Base-by-base conservation (phyloP, 2,797 vertebrate genomes). In the Varecia variegata region DNA sequence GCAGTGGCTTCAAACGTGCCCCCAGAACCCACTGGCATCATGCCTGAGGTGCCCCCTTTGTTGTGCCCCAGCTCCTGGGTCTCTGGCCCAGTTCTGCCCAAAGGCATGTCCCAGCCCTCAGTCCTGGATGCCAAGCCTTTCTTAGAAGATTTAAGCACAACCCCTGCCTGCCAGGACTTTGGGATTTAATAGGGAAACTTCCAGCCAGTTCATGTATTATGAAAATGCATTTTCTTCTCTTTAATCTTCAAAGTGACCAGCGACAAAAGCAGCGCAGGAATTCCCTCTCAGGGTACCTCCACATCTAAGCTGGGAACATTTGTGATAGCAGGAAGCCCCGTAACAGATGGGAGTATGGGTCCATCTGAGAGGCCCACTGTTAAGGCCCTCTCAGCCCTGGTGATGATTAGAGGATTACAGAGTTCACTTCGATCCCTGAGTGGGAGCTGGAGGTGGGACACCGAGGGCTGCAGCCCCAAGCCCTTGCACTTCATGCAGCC, bases 231-330 rank as follows among this genome's bases (percentile, higher is more conserved):
- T 95, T 85, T 62, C 43, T 40, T 45, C 23, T 54, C 71, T 96
- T 88, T 77, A 65, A 88, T 97, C 58, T 93, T 94, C 85, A 62
- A 89, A 93, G 83, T 95, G 71, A 85, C 94, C 86, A 90, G 32
- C 0, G 3, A 65, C 58, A 87, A 92, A 88, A 71, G 74, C 47
- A 86, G 38, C 3, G 2, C 45, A 73, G 74, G 52, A 94, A 79
- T 67, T 81, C 80, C 62, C n/a, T 85, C 27, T 91, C 35, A 43
- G 81, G 25, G 15, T 7, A n/a, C 50, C 77, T 88, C 20, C 21
- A 21, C 13, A 3, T 80, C 52, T 7, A 45, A 62, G 93, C 5
- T 43, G 83, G 62, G 88, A 91, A 62, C 86, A 52, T 70, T 18
- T 79, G n/a, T 68, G 56, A 50, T 82, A 47, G 58, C 85, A 70